A percentile compares a stretch with the other conserved stretches of the same genome.
phyloP scores from a whole-genome alignment of 2,888 invertebrate genomes.

The Clepsis dumicolana region DNA sequence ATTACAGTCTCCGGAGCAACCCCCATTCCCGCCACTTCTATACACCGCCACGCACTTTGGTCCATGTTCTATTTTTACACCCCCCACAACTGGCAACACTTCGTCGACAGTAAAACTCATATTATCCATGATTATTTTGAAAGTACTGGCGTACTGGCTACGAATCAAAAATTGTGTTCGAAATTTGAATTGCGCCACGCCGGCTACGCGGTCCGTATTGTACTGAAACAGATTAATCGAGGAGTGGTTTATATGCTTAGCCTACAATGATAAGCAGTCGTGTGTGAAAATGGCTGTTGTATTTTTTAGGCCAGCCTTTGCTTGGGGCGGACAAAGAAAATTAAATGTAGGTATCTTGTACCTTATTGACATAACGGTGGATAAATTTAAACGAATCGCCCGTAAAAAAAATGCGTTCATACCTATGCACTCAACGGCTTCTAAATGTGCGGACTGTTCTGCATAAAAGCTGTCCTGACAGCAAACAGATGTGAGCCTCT shows the following conservation, averaged over 20 bases:
- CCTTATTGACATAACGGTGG: too few relatives aligned
- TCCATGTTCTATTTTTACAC: slow-evolving; percentile 17
- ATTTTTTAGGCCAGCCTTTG: slow-evolving; percentile 3
- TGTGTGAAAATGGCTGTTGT: slow-evolving; percentile 34
- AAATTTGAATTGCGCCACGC: background rate
- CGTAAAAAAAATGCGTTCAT: too few relatives aligned
- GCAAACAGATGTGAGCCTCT: too few relatives aligned
- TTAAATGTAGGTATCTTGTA: too few relatives aligned
- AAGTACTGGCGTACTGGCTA: background rate
- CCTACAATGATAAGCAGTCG: slow-evolving; percentile 31
- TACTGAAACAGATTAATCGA: slow-evolving; percentile 31
- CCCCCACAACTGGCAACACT: slow-evolving; percentile 33
- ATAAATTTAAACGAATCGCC: too few relatives aligned
- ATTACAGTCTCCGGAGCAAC: slow-evolving; percentile 31
- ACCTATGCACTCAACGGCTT: too few relatives aligned
- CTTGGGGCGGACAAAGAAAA: too few relatives aligned
- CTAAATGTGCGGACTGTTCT: too few relatives aligned
- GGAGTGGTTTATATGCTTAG: slow-evolving; percentile 31
- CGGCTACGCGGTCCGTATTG: slow-evolving; percentile 8
- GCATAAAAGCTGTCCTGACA: too few relatives aligned
- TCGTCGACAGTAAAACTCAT: slow-evolving; percentile 42
- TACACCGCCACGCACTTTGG: slow-evolving; percentile 51
- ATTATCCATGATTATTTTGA: slow-evolving; percentile 37
- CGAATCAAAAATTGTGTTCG: background rate
- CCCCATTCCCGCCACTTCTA: slow-evolving; percentile 46